Evolutionary conservation across 2,888 invertebrate genomes (phyloP).

Genomic region (Trachelus tabidus): DNA sequence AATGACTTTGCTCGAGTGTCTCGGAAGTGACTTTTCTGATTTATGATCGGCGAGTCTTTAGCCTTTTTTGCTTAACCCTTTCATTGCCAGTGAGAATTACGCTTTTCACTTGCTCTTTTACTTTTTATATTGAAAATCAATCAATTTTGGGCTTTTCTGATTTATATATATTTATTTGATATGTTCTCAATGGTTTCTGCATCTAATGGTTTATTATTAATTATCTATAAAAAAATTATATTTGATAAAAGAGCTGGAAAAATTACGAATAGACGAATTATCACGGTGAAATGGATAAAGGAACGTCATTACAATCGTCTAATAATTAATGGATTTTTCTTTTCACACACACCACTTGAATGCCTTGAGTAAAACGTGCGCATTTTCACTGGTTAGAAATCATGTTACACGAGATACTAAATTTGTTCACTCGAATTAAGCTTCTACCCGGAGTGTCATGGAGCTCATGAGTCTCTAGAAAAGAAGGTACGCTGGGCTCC

Average conservation of each 20-base stretch:
- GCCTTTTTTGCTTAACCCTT: not conserved
- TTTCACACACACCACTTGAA: not conserved
- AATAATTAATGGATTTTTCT: not conserved
- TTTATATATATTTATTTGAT: too few species aligned
- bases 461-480: not conserved
- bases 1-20: not conserved
- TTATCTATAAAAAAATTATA: too few species aligned
- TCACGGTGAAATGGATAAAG: too few species aligned
- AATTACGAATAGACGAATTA: too few species aligned
- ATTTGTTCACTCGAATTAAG: not conserved
- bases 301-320: too few species aligned
- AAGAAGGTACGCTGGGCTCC: not conserved
- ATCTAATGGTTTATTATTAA: too few species aligned
- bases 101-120: too few species aligned
- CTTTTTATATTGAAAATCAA: too few species aligned
- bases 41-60: not conserved
- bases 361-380: not conserved
- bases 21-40: not conserved
- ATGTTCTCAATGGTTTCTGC: too few species aligned
- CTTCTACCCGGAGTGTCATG: not conserved
- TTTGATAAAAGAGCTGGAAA: too few species aligned
- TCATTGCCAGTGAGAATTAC: too few species aligned
- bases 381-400: not conserved
- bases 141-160: too few species aligned
- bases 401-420: not conserved